Percentiles rank a stretch among this genome's conserved stretches.
Evolutionary conservation across 1,140 invertebrate species (phyloP).

Genomic region (Lordiphosa collinella): DNA sequence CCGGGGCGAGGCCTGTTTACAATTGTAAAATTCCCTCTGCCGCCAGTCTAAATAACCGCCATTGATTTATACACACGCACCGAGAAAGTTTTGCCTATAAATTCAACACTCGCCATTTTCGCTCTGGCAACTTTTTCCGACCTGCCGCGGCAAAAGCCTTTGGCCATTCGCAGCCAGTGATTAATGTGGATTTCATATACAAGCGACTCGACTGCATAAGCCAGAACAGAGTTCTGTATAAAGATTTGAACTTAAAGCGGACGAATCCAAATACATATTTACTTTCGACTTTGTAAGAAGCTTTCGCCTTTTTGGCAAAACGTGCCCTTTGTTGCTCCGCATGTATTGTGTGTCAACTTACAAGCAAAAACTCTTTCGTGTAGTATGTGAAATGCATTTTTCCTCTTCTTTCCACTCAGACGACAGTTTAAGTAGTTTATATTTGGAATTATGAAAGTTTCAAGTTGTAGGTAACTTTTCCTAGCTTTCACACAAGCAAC

Average conservation of each 20-base stretch:
- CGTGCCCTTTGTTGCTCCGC: neutral
- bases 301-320: slow-evolving; percentile 2
- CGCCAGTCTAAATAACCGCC: slow-evolving; percentile 60
- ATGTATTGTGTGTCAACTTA: neutral
- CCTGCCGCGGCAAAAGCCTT: slow-evolving; percentile 8
- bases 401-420: slow-evolving; percentile 5
- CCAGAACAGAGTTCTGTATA: slow-evolving; percentile 27
- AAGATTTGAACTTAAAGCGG: slow-evolving; percentile 2
- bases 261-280: neutral
- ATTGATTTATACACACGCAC: slow-evolving; percentile 63
- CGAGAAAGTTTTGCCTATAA: slow-evolving; percentile 66
- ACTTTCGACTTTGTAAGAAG: neutral
- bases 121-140: slow-evolving; percentile 48
- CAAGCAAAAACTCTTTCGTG: slow-evolving; percentile 7
- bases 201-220: too few species aligned
- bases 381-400: slow-evolving; percentile 41
- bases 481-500: slow-evolving; percentile 26
- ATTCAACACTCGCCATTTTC: slow-evolving; percentile 54
- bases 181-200: slow-evolving; percentile 69
- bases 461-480: slow-evolving; percentile 39
- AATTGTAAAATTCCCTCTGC: slow-evolving; percentile 56
- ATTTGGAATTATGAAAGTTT: slow-evolving; percentile 71
- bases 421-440: slow-evolving; percentile 75
- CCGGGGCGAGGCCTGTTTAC: slow-evolving; percentile 51
- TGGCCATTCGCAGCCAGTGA: slow-evolving; percentile 47